Evolutionary conservation across 2,113 vertebrate genomes (phyloP), one percentile per base, ranked within the genome.

Genomic region (Notarius lentiginosus): DNA sequence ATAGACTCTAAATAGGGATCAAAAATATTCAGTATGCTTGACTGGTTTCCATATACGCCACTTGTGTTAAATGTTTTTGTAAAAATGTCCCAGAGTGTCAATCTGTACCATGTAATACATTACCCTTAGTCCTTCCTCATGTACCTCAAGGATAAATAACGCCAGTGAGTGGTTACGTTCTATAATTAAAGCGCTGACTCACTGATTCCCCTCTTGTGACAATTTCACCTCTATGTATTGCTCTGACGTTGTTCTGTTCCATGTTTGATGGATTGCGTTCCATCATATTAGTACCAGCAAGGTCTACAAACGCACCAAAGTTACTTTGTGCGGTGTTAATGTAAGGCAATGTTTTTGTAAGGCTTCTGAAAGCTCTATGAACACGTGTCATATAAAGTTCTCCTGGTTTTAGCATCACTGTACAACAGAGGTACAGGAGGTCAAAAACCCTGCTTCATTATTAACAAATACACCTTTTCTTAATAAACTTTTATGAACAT

Each of bases 321-420:
- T 55, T 49, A 14, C 24, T 5, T 27, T 7, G 51, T 77, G 75
- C 49, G 8, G 49, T 51, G 55, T 55, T 17, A 14, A 27, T 79
- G 18, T 18, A 8, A 11, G 17, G 49, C 1, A 0, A 4, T 77
- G 11, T 84, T 56, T 72, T 58, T 24, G 47, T 47, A 56, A 72
- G 22, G 2, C 49, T 49, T 73, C 68, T 82, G 66, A 17, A 8
- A 5, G 15, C 55, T 8, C 17, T 55, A 84, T 88, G 61, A 77
- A 18, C 58, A 22, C 65, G 11, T 47, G n/a, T 58, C 83, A 61
- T 18, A 30, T 30, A 56, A 15, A 41, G n/a, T 83, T 76, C 24
- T 55, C 30, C 2, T 49, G 86, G 65, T 90, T 89, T 90, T 86
- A 86, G 81, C 82, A 90, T 41, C 18, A 15, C 30, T 6, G 70